These are phyloP conservation scores for Takifugu bimaculatus DNA, from an alignment of 2,113 vertebrate species.

Conservation along the genomic window DNA sequence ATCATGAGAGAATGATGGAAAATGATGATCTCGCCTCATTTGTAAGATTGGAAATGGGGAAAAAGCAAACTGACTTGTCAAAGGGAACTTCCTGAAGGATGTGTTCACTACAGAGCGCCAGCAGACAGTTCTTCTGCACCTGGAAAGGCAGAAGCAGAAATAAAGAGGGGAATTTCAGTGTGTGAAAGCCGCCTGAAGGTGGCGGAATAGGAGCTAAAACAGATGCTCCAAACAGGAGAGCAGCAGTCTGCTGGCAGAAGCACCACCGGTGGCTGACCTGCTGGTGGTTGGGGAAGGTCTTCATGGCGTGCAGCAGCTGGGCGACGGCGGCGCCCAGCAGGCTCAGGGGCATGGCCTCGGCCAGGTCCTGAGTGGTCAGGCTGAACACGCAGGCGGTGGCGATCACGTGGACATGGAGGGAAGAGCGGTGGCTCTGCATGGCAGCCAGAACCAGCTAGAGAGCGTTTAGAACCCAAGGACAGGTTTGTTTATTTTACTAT, in stretches of 20 bases:
- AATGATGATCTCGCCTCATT: background rate
- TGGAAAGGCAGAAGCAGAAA: conserved; percentile 50
- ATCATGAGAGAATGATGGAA: no score
- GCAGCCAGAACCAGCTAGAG: conserved; percentile 82
- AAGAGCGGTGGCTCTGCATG: conserved; percentile 87
- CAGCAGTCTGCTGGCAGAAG: background rate
- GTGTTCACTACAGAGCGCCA: conserved; percentile 90
- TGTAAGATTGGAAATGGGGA: background rate
- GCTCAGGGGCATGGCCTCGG: conserved; percentile 81
- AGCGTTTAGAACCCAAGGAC: background rate
- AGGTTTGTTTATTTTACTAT: background rate
- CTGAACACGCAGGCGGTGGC: conserved; percentile 92
- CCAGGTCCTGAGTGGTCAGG: conserved; percentile 85
- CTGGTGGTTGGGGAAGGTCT: conserved; percentile 86
- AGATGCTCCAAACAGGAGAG: background rate
- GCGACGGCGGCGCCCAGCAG: conserved; percentile 83
- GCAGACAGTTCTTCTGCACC: conserved; percentile 94
- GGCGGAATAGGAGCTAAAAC: background rate
- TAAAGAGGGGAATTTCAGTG: background rate
- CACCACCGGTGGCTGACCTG: conserved; percentile 57
- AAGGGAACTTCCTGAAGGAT: conserved; percentile 92
- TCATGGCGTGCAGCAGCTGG: conserved; percentile 87
- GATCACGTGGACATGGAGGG: conserved; percentile 84
- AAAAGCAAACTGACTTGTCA: conserved; percentile 79
- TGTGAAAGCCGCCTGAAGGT: background rate